Evolutionary conservation across 2,888 invertebrate species (phyloP), one percentile per base, ranked within the genome.

Genomic region (Nephrotoma appendiculata): DNA sequence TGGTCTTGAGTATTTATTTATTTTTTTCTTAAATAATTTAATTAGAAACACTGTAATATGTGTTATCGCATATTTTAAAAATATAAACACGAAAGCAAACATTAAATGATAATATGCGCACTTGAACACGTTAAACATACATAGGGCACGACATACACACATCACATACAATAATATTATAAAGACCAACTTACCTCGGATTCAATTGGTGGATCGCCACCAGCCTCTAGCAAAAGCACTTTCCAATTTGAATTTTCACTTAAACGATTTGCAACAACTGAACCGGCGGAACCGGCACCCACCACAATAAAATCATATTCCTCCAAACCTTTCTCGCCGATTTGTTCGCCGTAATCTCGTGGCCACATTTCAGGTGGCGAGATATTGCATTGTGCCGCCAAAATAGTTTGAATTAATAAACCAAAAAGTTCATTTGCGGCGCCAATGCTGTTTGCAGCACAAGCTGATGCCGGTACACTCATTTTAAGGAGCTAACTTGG

Each of bases 381-480:
- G 9, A 95, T 88, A 0, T 92, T 91, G 88, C 95, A 95, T 88
- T 95, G 94, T 0, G 94, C 93, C 0, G 92, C 90, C 11, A 95
- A 89, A 43, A 95, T 89, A 0, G 93, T 92, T 88, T 94, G 94
- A 43, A 95, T 89, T 0, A 95, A 90, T 1, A 93, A 92, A 0
- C 92, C 89, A 87, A 95, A 94, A 87, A 94, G 85, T 90, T 89
- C 92, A 15, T 89, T 90, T 3, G 89, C 88, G 2, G 89, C 5
- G 0, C 91, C 91, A 4, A 89, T 87, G 85, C 89, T 90, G 5
- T 88, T 88, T 7, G 88, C 87, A 6, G 88, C 86, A 87, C 90
- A 90, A 31, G 89, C 9, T 31, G 71, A 7, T 31, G 71, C 71
- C 4, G 71, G 31, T 31, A 71, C 7, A 31, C 19, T 9, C 71